A percentile compares a stretch with the other conserved stretches of the same genome.
Conservation (phyloP, 1,140 invertebrate genomes). For the Archivesica marissinica region DNA sequence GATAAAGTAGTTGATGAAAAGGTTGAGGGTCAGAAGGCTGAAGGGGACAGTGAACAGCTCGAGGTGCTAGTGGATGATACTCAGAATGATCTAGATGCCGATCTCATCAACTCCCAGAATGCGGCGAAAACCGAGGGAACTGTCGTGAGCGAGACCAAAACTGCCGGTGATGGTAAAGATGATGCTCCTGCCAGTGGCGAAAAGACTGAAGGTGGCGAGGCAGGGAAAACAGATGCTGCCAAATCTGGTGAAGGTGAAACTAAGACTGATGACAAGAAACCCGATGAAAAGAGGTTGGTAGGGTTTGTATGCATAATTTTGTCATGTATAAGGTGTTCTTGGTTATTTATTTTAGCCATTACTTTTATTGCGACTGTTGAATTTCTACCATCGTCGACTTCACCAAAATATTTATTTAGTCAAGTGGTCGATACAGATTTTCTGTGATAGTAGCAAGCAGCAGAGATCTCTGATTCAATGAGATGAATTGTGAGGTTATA, state of each 20-base stretch:
- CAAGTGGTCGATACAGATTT: neutral
- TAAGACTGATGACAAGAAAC: constrained; percentile 59
- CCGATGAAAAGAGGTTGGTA: constrained; percentile 64
- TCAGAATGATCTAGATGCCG: constrained; percentile 61
- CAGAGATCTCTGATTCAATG: constrained; percentile 32
- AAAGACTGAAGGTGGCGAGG: constrained; percentile 16
- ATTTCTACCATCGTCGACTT: neutral
- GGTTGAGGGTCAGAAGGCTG: constrained; percentile 31
- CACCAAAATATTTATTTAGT: neutral
- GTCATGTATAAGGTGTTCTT: constrained; percentile 13
- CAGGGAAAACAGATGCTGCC: constrained; percentile 6
- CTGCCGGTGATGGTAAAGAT: neutral
- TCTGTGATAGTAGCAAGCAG: neutral
- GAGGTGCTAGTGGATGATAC: constrained; percentile 61
- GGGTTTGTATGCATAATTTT: constrained; percentile 63
- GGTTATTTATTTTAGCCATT: neutral
- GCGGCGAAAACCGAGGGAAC: constrained; percentile 10
- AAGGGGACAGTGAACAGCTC: constrained; percentile 53
- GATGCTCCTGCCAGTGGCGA: neutral
- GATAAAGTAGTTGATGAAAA: constrained; percentile 35
- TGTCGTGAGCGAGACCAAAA: neutral
- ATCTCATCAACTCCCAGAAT: constrained; percentile 44
- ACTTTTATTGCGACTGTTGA: neutral
- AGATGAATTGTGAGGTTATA: constrained; percentile 39
- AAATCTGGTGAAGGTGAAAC: constrained; percentile 54